phyloP scores from a whole-genome alignment of 2,888 invertebrate species.

The Polydrusus cervinus region DNA sequence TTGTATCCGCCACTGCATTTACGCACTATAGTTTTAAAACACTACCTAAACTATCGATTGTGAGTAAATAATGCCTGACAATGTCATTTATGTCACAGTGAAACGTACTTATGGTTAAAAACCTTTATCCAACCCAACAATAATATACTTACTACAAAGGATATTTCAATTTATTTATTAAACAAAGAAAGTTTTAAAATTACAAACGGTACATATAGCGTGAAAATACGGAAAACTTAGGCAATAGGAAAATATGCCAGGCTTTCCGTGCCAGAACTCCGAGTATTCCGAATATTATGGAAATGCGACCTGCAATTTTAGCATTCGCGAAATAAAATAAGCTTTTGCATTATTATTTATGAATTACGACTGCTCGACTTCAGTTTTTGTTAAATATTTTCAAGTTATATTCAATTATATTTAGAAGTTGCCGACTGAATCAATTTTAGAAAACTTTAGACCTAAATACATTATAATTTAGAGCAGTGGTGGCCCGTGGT shows the following conservation, averaged over 20 bases:
- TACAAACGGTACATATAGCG: conserved; percentile 44
- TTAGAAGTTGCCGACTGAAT: too few species aligned
- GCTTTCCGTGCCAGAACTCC: conserved; percentile 47
- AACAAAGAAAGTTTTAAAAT: conserved; percentile 47
- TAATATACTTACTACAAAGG: too few species aligned
- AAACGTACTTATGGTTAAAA: too few species aligned
- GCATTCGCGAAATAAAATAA: conserved; percentile 53
- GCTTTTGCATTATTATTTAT: conserved; percentile 46
- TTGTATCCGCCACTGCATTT: too few species aligned
- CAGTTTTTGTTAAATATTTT: conserved; percentile 13
- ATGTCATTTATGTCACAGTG: too few species aligned
- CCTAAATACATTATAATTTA: too few species aligned
- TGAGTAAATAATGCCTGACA: too few species aligned
- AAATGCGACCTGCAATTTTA: conserved; percentile 53
- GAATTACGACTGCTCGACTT: conserved; percentile 1
- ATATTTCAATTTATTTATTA: conserved; percentile 46
- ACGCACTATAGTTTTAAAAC: too few species aligned
- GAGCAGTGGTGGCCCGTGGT: too few species aligned
- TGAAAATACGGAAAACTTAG: conserved; percentile 52
- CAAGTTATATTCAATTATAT: neutral
- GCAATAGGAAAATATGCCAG: conserved; percentile 51
- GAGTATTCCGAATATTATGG: conserved; percentile 53
- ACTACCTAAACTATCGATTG: too few species aligned
- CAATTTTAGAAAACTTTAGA: too few species aligned
- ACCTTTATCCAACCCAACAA: too few species aligned